phyloP scores from a whole-genome alignment of 1,140 invertebrate genomes.

The Branchinecta lynchi region DNA sequence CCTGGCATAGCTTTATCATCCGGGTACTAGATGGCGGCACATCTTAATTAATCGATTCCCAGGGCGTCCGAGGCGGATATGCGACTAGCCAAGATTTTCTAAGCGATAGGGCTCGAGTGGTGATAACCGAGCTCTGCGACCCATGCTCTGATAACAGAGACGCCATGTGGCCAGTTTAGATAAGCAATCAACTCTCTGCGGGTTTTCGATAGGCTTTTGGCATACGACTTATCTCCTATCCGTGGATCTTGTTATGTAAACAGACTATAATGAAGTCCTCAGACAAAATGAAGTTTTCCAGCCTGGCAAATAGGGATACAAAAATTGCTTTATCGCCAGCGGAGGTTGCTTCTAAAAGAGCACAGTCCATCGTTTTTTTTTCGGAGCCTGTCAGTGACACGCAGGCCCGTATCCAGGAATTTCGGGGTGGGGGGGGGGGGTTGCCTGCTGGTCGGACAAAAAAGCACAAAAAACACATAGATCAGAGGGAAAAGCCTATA shows the following conservation, averaged over 20 bases:
- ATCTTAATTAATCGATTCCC: conserved; percentile 7
- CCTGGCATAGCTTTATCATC: conserved; percentile 1
- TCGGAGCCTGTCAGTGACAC: no score
- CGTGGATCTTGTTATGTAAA: background rate
- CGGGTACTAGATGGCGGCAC: background rate
- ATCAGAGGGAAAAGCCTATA: no score
- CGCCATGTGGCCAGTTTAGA: background rate
- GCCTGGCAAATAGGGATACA: background rate
- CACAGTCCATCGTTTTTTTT: no score
- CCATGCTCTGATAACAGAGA: background rate
- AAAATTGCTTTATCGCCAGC: no score
- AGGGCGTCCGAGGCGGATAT: background rate
- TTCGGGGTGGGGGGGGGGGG: no score
- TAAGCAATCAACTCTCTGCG: background rate
- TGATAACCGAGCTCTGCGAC: background rate
- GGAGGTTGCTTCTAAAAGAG: no score
- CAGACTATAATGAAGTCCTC: background rate
- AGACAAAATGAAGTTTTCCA: conserved; percentile 9
- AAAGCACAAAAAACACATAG: no score
- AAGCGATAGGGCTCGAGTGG: background rate
- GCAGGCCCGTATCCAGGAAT: no score
- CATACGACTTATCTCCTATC: background rate
- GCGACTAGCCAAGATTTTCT: conserved; percentile 3
- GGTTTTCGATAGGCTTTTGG: conserved; percentile 3
- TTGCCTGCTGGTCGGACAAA: no score